Evolutionary conservation across 2,888 invertebrate genomes (phyloP).

Genomic region (Drosophila putrida): DNA sequence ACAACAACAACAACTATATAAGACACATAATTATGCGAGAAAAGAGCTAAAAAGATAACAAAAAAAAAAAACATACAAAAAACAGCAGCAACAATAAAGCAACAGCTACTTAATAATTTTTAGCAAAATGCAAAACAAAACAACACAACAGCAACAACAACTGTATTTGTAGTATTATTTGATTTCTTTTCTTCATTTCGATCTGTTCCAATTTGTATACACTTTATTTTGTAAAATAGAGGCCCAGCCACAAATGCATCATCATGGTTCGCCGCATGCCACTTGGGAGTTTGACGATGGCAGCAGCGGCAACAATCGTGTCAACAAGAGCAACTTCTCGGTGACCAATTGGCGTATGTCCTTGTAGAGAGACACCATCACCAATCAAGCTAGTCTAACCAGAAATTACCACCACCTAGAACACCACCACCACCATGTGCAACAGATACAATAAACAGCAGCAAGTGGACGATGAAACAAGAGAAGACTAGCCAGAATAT

Average conservation of each 20-base stretch:
- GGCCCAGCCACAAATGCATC: slow-evolving; percentile 45
- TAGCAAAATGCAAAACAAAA: slow-evolving; percentile 71
- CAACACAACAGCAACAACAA: slow-evolving; percentile 23
- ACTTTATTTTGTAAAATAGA: slow-evolving; percentile 40
- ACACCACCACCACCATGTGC: neutral
- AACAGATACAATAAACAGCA: slow-evolving; percentile 1
- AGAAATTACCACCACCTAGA: slow-evolving; percentile 9
- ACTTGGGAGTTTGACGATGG: slow-evolving; percentile 58
- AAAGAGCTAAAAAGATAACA: slow-evolving; percentile 55
- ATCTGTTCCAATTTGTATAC: neutral
- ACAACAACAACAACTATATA: slow-evolving; percentile 49
- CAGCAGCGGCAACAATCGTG: slow-evolving; percentile 52
- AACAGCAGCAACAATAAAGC: slow-evolving; percentile 67
- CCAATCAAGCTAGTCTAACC: neutral
- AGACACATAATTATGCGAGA: slow-evolving; percentile 40
- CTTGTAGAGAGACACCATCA: slow-evolving; percentile 41
- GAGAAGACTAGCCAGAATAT: neutral
- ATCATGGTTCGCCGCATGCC: slow-evolving; percentile 40
- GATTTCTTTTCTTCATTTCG: slow-evolving; percentile 2
- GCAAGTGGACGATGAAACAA: neutral
- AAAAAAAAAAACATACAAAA: slow-evolving; percentile 46
- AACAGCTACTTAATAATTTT: slow-evolving; percentile 80
- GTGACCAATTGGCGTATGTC: slow-evolving; percentile 59
- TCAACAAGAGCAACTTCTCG: slow-evolving; percentile 51
- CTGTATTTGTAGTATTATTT: slow-evolving; percentile 27